These are phyloP conservation scores for Pipa parva DNA, from an alignment of 2,113 vertebrate species.

Conservation along the genomic window DNA sequence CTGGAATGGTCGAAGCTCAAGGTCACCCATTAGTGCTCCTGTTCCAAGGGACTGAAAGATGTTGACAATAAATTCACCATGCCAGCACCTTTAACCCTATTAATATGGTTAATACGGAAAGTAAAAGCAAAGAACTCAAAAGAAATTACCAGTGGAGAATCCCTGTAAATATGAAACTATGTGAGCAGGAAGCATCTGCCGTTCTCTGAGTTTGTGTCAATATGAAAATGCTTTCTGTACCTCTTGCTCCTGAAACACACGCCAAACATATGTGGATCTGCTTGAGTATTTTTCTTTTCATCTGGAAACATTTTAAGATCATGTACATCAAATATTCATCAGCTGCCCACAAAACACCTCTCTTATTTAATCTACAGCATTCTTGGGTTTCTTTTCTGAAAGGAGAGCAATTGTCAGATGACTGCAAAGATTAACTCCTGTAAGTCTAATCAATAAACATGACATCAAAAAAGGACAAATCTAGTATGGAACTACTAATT, in stretches of 20 bases:
- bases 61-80: constrained; percentile 86
- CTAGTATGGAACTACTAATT: no score
- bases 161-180: constrained; percentile 55
- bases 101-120: constrained; percentile 76
- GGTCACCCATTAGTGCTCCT: constrained; percentile 99
- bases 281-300: neutral
- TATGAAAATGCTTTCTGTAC: neutral
- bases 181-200: constrained; percentile 44
- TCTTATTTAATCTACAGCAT: neutral
- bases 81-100: constrained; percentile 92
- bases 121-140: constrained; percentile 75
- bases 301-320: constrained; percentile 13
- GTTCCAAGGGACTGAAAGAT: constrained; percentile 71
- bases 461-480: no score
- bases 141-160: constrained; percentile 55
- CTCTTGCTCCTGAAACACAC: neutral
- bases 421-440: neutral
- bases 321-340: constrained; percentile 3
- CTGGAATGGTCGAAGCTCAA: constrained; percentile 87
- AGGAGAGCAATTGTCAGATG: neutral
- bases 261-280: neutral
- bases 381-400: constrained; percentile 6
- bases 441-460: no score
- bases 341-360: neutral
- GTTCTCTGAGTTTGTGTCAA: constrained; percentile 1